These are phyloP conservation scores for Salmo trutta DNA, from an alignment of 2,797 vertebrate genomes.

Conservation along the genomic window DNA sequence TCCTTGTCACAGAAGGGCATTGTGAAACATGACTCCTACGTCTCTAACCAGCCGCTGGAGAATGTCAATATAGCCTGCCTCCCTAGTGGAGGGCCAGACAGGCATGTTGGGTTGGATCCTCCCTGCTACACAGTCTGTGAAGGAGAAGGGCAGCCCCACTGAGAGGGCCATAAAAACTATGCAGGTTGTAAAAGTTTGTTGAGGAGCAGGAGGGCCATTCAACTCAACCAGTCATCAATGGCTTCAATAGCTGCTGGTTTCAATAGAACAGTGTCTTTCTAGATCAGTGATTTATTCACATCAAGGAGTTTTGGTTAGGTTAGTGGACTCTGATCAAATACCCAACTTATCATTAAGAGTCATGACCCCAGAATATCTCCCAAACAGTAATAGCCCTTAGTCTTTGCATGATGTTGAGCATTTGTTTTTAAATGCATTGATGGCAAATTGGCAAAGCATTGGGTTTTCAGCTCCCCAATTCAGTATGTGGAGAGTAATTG, in stretches of 20 bases:
- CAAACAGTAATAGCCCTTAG: slow-evolving; percentile 15
- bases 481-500: slow-evolving; percentile 22
- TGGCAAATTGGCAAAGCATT: slow-evolving; percentile 23
- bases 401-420: slow-evolving; percentile 33
- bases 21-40: slow-evolving; percentile 60
- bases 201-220: slow-evolving; percentile 8
- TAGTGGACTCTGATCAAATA: neutral
- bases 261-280: neutral
- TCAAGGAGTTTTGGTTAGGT: neutral
- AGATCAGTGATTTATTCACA: neutral
- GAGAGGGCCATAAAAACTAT: slow-evolving; percentile 52
- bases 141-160: slow-evolving; percentile 25
- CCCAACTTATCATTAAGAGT: slow-evolving; percentile 57
- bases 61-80: slow-evolving; percentile 28
- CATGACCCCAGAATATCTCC: slow-evolving; percentile 33
- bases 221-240: neutral
- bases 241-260: neutral
- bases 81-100: slow-evolving; percentile 12
- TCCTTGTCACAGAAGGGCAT: slow-evolving; percentile 44
- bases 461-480: slow-evolving; percentile 38
- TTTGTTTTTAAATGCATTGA: slow-evolving; percentile 36
- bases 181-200: slow-evolving; percentile 23
- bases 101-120: slow-evolving; percentile 27
- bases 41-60: slow-evolving; percentile 29
- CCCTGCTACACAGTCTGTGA: neutral